These are phyloP conservation scores for Choloepus hoffmanni DNA, from an alignment of 2,113 vertebrate species.

Conservation along the genomic window DNA sequence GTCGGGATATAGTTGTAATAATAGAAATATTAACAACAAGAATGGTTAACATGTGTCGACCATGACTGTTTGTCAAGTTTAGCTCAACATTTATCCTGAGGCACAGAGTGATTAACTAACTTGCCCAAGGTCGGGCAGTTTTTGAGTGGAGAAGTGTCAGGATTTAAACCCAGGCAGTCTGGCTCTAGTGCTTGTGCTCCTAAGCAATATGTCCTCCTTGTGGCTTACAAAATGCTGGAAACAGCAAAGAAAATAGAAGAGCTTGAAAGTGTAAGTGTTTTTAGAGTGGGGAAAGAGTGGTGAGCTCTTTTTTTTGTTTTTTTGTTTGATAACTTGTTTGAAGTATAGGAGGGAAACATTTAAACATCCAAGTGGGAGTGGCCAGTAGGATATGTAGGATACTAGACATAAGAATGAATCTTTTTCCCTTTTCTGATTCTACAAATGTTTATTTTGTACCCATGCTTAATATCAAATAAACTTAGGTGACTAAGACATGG, in stretches of 20 bases:
- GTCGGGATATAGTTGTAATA: background rate
- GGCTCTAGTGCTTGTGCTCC: conserved; percentile 1
- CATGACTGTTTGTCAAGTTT: background rate
- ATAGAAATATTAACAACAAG: background rate
- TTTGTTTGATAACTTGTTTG: background rate
- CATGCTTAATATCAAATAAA: background rate
- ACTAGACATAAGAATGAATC: conserved; percentile 35
- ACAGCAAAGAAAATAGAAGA: conserved; percentile 31
- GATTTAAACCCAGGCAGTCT: background rate
- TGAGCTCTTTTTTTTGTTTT: background rate
- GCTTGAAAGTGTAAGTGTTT: background rate
- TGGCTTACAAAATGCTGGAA: background rate
- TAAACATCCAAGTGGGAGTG: conserved; percentile 39
- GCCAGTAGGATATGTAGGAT: background rate
- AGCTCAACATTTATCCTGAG: conserved; percentile 22
- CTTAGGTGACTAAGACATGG: background rate
- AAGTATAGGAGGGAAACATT: conserved; percentile 30
- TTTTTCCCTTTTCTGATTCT: conserved; percentile 25
- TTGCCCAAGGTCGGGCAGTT: conserved; percentile 8
- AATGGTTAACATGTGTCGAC: conserved; percentile 16
- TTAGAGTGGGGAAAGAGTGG: background rate
- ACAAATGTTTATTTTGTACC: background rate
- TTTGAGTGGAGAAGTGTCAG: conserved; percentile 38
- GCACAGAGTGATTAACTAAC: conserved; percentile 45
- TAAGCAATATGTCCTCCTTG: background rate